A percentile compares a stretch with the other conserved stretches of the same genome.
phyloP scores from a whole-genome alignment of 2,113 vertebrate species.

The Origma solitaria region DNA sequence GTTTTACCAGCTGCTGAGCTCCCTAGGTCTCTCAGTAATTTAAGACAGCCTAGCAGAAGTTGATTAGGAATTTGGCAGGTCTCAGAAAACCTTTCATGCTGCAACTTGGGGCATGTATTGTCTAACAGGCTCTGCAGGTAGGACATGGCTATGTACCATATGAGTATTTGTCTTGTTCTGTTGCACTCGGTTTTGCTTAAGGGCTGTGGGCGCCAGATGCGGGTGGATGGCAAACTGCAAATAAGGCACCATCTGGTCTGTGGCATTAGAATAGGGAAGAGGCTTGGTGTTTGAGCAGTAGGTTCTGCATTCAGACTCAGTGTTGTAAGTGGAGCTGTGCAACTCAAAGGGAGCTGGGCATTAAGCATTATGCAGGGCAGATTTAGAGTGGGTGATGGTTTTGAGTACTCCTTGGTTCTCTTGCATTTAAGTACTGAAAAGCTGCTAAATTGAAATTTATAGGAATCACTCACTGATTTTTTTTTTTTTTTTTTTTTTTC shows the following conservation, averaged over 20 bases:
- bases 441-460: neutral
- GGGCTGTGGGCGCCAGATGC: neutral
- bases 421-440: neutral
- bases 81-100: neutral
- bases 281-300: neutral
- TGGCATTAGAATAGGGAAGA: neutral
- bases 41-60: neutral
- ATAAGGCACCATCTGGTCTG: neutral
- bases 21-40: neutral
- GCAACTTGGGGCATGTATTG: neutral
- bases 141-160: neutral
- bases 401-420: neutral
- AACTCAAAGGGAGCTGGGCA: neutral
- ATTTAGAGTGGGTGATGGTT: neutral
- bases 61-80: neutral
- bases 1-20: neutral
- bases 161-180: neutral
- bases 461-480: neutral
- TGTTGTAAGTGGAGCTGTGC: neutral
- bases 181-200: neutral
- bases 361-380: neutral
- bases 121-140: slow-evolving; percentile 39
- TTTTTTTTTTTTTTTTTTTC: no score
- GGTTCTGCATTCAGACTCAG: neutral
- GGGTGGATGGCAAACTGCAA: neutral